Conservation (phyloP, 2,888 invertebrate species). For the Maniola hyperantus region DNA sequence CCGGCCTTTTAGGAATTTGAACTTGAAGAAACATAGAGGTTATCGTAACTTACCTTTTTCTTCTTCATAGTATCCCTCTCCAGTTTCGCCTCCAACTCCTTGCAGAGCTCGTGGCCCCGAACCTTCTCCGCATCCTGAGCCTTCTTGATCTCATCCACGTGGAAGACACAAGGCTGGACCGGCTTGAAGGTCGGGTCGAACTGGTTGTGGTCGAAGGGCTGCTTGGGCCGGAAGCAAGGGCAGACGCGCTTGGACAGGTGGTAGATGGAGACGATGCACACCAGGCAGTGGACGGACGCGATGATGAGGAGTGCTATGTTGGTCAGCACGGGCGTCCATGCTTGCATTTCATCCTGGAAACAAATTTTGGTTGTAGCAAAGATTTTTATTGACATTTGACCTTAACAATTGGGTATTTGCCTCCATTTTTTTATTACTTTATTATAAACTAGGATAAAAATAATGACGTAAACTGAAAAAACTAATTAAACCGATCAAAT, state of each 20-base stretch:
- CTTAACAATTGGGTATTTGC: too few relatives aligned
- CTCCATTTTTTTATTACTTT: too few relatives aligned
- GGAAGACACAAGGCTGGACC: slow-evolving; percentile 62
- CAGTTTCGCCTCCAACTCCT: slow-evolving; percentile 69
- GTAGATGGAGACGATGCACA: slow-evolving; percentile 78
- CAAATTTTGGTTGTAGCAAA: neutral
- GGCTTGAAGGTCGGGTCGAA: slow-evolving; percentile 69
- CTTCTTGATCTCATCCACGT: slow-evolving; percentile 66
- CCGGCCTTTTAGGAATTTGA: too few relatives aligned
- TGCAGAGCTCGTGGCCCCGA: slow-evolving; percentile 63
- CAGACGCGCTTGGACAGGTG: slow-evolving; percentile 80
- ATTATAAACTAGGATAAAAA: too few relatives aligned
- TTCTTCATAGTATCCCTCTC: slow-evolving; percentile 62
- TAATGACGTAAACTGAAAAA: too few relatives aligned
- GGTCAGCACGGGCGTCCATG: slow-evolving; percentile 84
- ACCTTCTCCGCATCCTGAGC: slow-evolving; percentile 52
- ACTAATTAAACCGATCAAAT: too few relatives aligned
- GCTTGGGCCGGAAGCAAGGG: slow-evolving; percentile 79
- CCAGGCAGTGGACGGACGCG: slow-evolving; percentile 82
- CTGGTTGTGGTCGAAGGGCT: slow-evolving; percentile 78
- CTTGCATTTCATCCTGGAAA: slow-evolving; percentile 76
- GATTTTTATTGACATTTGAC: too few relatives aligned
- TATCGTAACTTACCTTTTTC: slow-evolving; percentile 57
- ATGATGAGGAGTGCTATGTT: slow-evolving; percentile 84
- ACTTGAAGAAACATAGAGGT: neutral